These are phyloP conservation scores for Potorous gilbertii DNA, from an alignment of 2,797 vertebrate genomes.

Conservation along the genomic window DNA sequence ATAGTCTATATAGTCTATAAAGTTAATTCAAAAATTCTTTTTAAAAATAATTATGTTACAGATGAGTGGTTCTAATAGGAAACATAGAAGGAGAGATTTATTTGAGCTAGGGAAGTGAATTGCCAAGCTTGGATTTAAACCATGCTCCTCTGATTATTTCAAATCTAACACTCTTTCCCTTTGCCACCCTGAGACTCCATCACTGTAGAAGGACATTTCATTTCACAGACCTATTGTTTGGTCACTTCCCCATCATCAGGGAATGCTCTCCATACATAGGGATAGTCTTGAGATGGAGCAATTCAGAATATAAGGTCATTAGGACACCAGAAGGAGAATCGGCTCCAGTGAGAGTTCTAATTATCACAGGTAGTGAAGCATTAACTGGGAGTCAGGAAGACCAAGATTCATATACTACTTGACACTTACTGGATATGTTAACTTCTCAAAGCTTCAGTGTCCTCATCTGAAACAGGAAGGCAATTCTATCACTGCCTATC, in stretches of 20 bases:
- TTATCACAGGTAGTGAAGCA: background rate
- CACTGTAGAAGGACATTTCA: background rate
- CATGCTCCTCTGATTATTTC: background rate
- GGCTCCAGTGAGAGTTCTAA: background rate
- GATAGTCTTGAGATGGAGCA: conserved; percentile 16
- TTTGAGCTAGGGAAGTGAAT: background rate
- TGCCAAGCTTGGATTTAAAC: background rate
- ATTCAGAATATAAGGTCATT: background rate
- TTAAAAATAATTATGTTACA: background rate
- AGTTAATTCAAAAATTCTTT: background rate
- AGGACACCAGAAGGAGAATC: background rate
- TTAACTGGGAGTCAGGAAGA: background rate
- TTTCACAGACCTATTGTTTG: background rate
- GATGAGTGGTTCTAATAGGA: background rate
- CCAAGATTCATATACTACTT: background rate
- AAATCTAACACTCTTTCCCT: background rate
- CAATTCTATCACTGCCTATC: background rate
- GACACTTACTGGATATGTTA: background rate
- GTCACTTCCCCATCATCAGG: background rate
- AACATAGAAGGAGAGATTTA: background rate
- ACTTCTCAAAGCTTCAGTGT: background rate
- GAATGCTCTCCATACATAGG: background rate
- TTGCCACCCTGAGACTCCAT: background rate
- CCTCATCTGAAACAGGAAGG: background rate
- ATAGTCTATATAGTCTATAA: background rate